A percentile compares a stretch with the other conserved stretches of the same genome.
Conservation (phyloP, 2,113 vertebrate genomes). For the Rana temporaria region DNA sequence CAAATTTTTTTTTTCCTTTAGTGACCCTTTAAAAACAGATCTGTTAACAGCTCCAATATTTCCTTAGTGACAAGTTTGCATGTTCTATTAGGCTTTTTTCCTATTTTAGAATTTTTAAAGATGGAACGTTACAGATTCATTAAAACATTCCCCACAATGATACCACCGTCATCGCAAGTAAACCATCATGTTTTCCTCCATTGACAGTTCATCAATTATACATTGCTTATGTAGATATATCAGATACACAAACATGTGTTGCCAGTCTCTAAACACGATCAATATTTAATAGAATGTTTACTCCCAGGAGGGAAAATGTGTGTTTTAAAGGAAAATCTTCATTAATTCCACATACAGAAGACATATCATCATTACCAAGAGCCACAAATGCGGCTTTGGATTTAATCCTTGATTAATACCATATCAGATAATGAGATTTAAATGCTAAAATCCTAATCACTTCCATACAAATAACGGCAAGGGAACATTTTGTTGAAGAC, state of each 20-base stretch:
- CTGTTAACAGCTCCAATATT: too few relatives aligned
- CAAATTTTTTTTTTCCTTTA: too few relatives aligned
- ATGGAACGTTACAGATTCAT: too few relatives aligned
- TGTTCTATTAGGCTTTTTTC: too few relatives aligned
- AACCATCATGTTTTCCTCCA: not conserved
- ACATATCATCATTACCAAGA: conserved; percentile 5
- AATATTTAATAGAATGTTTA: conserved; percentile 20
- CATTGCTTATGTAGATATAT: not conserved
- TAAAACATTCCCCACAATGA: not conserved
- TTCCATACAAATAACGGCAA: conserved; percentile 39
- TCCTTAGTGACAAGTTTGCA: too few relatives aligned
- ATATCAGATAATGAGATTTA: conserved; percentile 43
- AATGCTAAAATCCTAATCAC: conserved; percentile 39
- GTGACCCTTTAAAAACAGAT: too few relatives aligned
- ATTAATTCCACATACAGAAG: conserved; percentile 9
- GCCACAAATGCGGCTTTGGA: not conserved
- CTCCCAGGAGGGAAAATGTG: not conserved
- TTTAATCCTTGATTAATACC: conserved; percentile 37
- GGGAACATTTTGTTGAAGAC: conserved; percentile 10
- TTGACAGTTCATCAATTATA: conserved; percentile 3
- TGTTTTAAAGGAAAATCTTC: not conserved
- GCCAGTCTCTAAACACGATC: not conserved
- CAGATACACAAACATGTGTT: conserved; percentile 15
- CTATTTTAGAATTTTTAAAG: too few relatives aligned
- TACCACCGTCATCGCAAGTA: not conserved